phyloP scores from a whole-genome alignment of 2,888 invertebrate genomes.

The Flexamia atlantica region DNA sequence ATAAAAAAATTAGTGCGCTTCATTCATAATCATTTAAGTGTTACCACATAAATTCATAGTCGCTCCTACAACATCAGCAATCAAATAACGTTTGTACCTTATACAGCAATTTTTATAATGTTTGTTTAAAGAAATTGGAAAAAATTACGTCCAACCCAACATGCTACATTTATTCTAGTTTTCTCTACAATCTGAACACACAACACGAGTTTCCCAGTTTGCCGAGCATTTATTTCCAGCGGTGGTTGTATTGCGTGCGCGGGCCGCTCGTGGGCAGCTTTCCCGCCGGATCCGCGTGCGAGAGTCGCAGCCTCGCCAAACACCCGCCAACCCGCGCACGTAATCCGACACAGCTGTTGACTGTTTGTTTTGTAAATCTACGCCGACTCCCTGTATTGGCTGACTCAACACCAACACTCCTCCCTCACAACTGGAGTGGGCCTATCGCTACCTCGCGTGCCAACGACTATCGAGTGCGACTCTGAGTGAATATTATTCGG shows the following conservation, averaged over 20 bases:
- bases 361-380: slow-evolving; percentile 55
- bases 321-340: slow-evolving; percentile 20
- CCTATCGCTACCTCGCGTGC: not conserved
- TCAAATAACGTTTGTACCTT: no score
- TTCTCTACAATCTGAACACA: not conserved
- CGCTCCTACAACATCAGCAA: no score
- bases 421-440: not conserved
- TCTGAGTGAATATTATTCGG: no score
- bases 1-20: no score
- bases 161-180: not conserved
- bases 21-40: no score
- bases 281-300: slow-evolving; percentile 26
- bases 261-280: not conserved
- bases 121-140: no score
- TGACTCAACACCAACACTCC: slow-evolving; percentile 18
- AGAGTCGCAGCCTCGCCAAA: slow-evolving; percentile 25
- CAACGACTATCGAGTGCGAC: not conserved
- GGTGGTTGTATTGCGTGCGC: not conserved
- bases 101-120: no score
- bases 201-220: not conserved
- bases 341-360: slow-evolving; percentile 34
- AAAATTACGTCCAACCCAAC: no score
- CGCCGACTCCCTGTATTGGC: slow-evolving; percentile 21
- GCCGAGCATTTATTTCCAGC: not conserved
- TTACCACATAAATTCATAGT: no score